Base-by-base conservation (phyloP, 2,113 vertebrate genomes). In the Melanerpes aurifrons region DNA sequence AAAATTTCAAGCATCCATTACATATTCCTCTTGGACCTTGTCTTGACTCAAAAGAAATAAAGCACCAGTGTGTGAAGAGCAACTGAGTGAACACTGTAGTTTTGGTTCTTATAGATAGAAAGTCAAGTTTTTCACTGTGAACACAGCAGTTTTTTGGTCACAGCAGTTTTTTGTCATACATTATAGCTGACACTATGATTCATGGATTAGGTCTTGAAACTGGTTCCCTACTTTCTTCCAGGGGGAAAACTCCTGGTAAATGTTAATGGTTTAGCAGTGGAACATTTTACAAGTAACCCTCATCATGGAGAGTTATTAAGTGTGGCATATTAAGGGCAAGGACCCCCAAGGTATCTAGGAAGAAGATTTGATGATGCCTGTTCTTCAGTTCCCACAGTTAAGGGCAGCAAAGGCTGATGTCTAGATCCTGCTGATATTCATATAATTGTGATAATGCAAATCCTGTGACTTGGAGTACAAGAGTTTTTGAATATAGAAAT, bases 111-210 rank as follows among this genome's bases (percentile, higher is more conserved):
- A n/a, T 10, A 56, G 15, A 24, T 4, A 22, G 12, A 56, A 3
- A 40, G 4, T 17, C 40, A 63, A 78, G 4, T 40, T 59, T 92
- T 82, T 40, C 12, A 15, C 6, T 37, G 13, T 47, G 35, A 81
- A 63, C 84, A 66, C 4, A 48, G 2, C 14, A 58, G 28, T 3
- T 3, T 77, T 84, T 68, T 4, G 1, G 15, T 81, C 48, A 80
- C 24, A 56, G 9, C 4, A 73, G n/a, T n/a, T n/a, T n/a, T n/a
- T n/a, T n/a, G 28, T 5, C 40, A 7, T 31, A 26, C 0, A 1
- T 28, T 54, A 6, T 45, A 9, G 54, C 7, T 7, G 11, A 24
- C 1, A 35, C 5, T 22, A 18, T 29, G 28, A 29, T 1, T n/a
- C n/a, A n/a, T n/a, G n/a, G n/a, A n/a, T n/a, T 87, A 83, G 37